Conservation (phyloP, 2,888 invertebrate species). For the Metopia argyrocephala region DNA sequence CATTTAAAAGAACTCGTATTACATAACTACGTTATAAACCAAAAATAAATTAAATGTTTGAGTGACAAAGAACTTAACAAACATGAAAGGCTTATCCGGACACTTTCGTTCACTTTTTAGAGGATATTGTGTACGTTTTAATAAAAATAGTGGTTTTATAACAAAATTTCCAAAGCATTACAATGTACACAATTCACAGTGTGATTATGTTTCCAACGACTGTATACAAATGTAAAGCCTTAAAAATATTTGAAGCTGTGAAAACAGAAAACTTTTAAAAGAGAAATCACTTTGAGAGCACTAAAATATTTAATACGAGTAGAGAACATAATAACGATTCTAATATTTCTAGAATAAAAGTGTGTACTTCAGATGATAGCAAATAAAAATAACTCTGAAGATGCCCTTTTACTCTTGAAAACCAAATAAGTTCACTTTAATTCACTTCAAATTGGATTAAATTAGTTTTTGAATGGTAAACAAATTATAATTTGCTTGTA, state of each 20-base stretch:
- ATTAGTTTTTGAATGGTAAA: neutral
- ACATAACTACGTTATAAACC: too few species aligned
- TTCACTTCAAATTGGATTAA: neutral
- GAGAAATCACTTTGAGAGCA: neutral
- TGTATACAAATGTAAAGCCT: conserved; percentile 34
- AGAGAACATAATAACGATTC: too few species aligned
- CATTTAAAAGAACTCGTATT: too few species aligned
- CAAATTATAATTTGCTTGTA: neutral
- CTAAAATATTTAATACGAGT: too few species aligned
- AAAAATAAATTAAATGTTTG: too few species aligned
- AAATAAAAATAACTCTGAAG: conserved; percentile 14
- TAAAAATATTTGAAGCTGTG: conserved; percentile 17
- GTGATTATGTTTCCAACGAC: neutral
- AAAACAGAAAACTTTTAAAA: neutral
- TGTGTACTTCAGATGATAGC: conserved; percentile 44
- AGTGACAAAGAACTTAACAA: too few species aligned
- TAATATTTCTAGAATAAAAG: conserved; percentile 36
- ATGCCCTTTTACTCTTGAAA: conserved; percentile 34
- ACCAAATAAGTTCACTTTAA: neutral
- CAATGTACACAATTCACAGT: conserved; percentile 42
- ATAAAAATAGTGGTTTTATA: neutral
- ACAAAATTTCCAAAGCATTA: conserved; percentile 47
- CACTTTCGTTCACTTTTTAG: too few species aligned
- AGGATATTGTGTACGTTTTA: too few species aligned
- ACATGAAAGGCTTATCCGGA: too few species aligned